Evolutionary conservation across 37 sponge, comb jelly and placozoan species (phyloP).

Genomic region (Aplysina aerophoba): DNA sequence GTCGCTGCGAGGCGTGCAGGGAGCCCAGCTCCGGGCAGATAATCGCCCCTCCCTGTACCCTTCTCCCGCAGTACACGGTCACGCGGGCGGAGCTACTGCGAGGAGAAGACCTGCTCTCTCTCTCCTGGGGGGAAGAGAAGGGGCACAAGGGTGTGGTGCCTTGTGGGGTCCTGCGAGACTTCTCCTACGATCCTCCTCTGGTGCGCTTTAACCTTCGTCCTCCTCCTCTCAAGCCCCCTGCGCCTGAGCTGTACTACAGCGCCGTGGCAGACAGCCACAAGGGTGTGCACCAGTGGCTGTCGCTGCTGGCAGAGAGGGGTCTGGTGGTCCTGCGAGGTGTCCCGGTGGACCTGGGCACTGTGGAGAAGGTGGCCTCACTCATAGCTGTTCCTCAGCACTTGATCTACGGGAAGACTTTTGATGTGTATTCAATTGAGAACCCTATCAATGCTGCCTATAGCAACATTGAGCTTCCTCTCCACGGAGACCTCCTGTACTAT

Average conservation of each 20-base stretch:
- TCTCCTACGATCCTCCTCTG: neutral
- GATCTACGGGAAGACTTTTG: slow-evolving; percentile 36
- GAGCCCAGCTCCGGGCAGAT: neutral
- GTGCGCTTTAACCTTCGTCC: neutral
- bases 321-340: slow-evolving; percentile 12
- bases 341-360: neutral
- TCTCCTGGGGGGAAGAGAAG: neutral
- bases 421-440: slow-evolving; percentile 35
- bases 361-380: neutral
- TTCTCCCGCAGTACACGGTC: neutral
- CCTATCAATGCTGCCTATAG: slow-evolving; percentile 72
- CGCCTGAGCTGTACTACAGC: slow-evolving; percentile 4
- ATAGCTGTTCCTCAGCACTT: neutral
- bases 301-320: neutral
- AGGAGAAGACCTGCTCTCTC: neutral
- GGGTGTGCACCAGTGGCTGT: neutral
- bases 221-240: neutral
- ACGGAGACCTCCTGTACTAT: slow-evolving; percentile 70
- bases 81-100: neutral
- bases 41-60: neutral
- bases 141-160: neutral
- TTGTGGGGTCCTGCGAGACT: neutral
- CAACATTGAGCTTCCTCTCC: slow-evolving; percentile 19
- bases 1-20: slow-evolving; percentile 21
- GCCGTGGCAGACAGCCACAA: neutral